These are phyloP conservation scores for Naso thynnoides DNA, from an alignment of 2,797 vertebrate genomes.

Conservation along the genomic window DNA sequence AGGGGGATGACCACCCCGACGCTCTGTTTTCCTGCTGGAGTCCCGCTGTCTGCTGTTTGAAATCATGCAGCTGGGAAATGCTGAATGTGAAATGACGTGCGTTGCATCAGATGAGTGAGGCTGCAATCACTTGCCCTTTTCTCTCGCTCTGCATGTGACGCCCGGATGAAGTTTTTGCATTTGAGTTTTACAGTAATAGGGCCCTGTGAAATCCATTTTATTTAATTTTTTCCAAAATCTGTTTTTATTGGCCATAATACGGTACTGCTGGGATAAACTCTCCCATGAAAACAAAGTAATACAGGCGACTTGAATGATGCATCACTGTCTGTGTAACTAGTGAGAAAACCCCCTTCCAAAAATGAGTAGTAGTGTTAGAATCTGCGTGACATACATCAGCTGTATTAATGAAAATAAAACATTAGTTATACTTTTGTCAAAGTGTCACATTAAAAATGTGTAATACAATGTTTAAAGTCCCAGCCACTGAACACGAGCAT, in stretches of 20 bases:
- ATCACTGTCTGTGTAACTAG: not conserved
- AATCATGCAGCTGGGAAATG: slow-evolving; percentile 21
- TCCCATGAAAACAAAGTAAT: not conserved
- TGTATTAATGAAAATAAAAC: not conserved
- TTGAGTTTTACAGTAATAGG: not conserved
- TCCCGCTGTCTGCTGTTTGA: not conserved
- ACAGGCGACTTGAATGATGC: not conserved
- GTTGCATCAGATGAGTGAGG: slow-evolving; percentile 48
- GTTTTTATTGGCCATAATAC: not conserved
- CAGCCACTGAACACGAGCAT: not conserved
- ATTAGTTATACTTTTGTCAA: not conserved
- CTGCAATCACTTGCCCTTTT: slow-evolving; percentile 49
- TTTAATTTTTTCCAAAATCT: too few species aligned
- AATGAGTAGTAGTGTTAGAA: too few species aligned
- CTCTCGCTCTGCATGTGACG: slow-evolving; percentile 51
- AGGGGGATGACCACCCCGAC: not conserved
- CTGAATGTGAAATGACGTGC: slow-evolving; percentile 35
- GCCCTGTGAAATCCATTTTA: too few species aligned
- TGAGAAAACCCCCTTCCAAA: not conserved
- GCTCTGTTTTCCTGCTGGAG: slow-evolving; percentile 10
- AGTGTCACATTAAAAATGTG: not conserved
- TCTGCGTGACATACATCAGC: too few species aligned
- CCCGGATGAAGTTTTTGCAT: slow-evolving; percentile 23
- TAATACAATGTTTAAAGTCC: not conserved
- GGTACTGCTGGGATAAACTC: not conserved